phyloP scores from a whole-genome alignment of 2,797 vertebrate species.

The Sphenopsis melanotis region DNA sequence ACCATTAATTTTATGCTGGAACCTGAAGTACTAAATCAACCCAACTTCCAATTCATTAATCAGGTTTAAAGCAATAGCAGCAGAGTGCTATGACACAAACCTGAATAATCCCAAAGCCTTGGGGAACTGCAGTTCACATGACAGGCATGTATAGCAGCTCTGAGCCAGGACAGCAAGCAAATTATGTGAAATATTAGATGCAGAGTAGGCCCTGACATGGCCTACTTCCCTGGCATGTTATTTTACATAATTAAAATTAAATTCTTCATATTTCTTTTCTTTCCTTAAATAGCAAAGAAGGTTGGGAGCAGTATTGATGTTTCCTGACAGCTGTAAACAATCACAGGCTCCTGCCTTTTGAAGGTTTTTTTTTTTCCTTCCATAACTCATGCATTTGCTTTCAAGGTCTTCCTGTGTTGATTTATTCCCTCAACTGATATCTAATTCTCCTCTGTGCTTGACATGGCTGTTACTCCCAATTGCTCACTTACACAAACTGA shows the following conservation, averaged over 20 bases:
- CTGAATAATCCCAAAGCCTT: conserved; percentile 34
- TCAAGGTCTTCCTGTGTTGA: conserved; percentile 12
- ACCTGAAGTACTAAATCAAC: conserved; percentile 28
- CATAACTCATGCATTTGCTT: background rate
- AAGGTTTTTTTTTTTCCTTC: background rate
- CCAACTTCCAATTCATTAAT: conserved; percentile 27
- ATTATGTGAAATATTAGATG: conserved; percentile 11
- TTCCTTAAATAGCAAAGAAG: conserved; percentile 17
- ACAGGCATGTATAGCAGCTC: background rate
- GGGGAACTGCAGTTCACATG: conserved; percentile 1
- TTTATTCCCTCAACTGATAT: background rate
- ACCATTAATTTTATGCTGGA: conserved; percentile 11
- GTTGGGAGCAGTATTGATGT: background rate
- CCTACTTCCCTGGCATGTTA: background rate
- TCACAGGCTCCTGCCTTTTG: conserved; percentile 16
- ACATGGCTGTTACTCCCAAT: background rate
- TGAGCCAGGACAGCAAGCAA: background rate
- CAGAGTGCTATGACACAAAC: conserved; percentile 9
- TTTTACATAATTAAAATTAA: conserved; percentile 48
- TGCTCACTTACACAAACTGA: background rate
- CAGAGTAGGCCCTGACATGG: background rate
- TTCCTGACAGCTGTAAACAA: conserved; percentile 39
- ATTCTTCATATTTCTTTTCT: conserved; percentile 23
- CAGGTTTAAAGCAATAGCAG: conserved; percentile 46
- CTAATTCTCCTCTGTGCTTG: background rate